Conservation (phyloP, 1,140 invertebrate genomes). For the Drosophila tropicalis region DNA sequence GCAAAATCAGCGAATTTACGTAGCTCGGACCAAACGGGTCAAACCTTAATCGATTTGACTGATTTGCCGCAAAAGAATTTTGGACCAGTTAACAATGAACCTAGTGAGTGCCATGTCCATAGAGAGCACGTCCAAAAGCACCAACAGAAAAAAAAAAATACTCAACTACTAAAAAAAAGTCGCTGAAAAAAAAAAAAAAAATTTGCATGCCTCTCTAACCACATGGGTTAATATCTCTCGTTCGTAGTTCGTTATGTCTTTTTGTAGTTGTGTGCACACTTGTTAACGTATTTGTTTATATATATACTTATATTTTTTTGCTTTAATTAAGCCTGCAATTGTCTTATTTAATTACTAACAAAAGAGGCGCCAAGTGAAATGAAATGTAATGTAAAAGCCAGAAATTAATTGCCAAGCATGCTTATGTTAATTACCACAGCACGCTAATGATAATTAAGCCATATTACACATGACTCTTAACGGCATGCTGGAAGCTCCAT, state of each 20-base stretch:
- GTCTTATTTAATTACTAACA: constrained; percentile 50
- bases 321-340: constrained; percentile 54
- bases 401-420: constrained; percentile 65
- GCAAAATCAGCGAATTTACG: constrained; percentile 88
- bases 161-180: constrained; percentile 24
- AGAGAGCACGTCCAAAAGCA: constrained; percentile 61
- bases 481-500: constrained; percentile 53
- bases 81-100: constrained; percentile 89
- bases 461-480: constrained; percentile 63
- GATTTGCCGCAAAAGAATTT: constrained; percentile 84
- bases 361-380: constrained; percentile 42
- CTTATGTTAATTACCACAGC: constrained; percentile 71
- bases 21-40: constrained; percentile 78
- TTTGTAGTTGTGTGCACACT: constrained; percentile 48
- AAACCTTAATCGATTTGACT: constrained; percentile 79
- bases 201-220: constrained; percentile 58
- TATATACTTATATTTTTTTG: constrained; percentile 27
- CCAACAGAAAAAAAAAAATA: constrained; percentile 1
- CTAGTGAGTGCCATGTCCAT: constrained; percentile 86
- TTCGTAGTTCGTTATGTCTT: constrained; percentile 43
- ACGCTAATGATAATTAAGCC: constrained; percentile 73
- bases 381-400: constrained; percentile 18
- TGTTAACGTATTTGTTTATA: constrained; percentile 29
- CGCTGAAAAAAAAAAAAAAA: constrained; percentile 21
- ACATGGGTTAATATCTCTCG: constrained; percentile 37